Evolutionary conservation across 2,888 invertebrate species (phyloP).

Genomic region (Drosophila borealis): DNA sequence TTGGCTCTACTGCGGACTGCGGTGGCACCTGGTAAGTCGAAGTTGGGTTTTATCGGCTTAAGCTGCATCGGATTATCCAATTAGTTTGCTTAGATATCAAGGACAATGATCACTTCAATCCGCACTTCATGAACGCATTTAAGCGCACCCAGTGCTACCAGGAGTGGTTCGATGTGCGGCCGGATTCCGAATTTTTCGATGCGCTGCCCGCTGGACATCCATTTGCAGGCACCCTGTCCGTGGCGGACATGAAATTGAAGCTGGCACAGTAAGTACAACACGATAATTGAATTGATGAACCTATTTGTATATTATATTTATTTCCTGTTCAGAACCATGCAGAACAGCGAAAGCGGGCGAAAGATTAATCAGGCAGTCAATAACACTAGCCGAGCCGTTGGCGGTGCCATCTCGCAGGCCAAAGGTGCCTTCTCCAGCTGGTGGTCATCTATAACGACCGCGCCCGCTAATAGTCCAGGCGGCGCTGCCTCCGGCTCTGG

Average conservation of each 20-base stretch:
- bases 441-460: constrained; percentile 91
- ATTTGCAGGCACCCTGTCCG: constrained; percentile 96
- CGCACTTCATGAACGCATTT: constrained; percentile 93
- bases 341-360: constrained; percentile 96
- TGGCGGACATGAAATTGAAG: constrained; percentile 96
- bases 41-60: no score
- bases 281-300: not conserved
- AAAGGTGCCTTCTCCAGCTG: constrained; percentile 93
- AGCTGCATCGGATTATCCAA: not conserved
- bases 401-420: constrained; percentile 94
- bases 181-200: constrained; percentile 89
- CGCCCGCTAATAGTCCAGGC: constrained; percentile 79
- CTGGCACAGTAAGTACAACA: constrained; percentile 92
- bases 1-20: constrained; percentile 93
- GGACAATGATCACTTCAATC: constrained; percentile 95
- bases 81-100: constrained; percentile 86
- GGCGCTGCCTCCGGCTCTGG: constrained; percentile 19
- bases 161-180: constrained; percentile 90
- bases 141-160: constrained; percentile 95
- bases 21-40: constrained; percentile 61
- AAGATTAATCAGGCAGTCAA: constrained; percentile 97
- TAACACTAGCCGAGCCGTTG: constrained; percentile 95
- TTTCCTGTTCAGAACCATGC: constrained; percentile 91
- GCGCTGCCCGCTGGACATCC: constrained; percentile 94
- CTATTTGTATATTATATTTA: no score